These are phyloP conservation scores for Megatriorchis doriae DNA, from an alignment of 2,113 vertebrate species.

Conservation along the genomic window DNA sequence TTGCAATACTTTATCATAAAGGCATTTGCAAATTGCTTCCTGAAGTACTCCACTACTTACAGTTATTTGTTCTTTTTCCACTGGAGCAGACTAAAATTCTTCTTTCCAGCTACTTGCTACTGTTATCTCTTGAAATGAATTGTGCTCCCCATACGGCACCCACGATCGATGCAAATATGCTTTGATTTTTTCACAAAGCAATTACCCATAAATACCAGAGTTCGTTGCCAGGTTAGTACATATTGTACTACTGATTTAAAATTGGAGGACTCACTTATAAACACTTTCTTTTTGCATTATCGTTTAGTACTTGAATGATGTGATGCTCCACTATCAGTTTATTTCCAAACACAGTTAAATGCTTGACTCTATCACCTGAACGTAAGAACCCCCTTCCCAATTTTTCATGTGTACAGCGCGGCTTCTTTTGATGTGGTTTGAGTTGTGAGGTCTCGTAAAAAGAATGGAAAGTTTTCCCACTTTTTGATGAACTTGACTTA, in stretches of 20 bases:
- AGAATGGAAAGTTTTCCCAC: not conserved
- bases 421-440: not conserved
- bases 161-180: slow-evolving; percentile 23
- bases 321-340: not conserved
- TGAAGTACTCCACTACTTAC: not conserved
- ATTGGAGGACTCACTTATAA: not conserved
- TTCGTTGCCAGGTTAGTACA: slow-evolving; percentile 37
- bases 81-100: slow-evolving; percentile 3
- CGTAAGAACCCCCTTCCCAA: not conserved
- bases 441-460: not conserved
- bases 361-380: not conserved
- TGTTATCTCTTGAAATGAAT: slow-evolving; percentile 16
- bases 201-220: slow-evolving; percentile 50
- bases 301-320: not conserved
- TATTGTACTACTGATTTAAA: not conserved
- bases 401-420: not conserved
- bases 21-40: not conserved
- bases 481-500: not conserved
- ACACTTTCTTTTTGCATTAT: not conserved
- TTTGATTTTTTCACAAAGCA: slow-evolving; percentile 27
- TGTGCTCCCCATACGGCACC: not conserved
- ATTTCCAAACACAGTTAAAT: not conserved
- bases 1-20: slow-evolving; percentile 12
- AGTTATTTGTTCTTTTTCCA: slow-evolving; percentile 30
- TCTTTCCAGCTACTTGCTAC: slow-evolving; percentile 13